Percentiles rank a stretch among this genome's conserved stretches.
These are phyloP conservation scores for Charadrius vociferus DNA, from an alignment of 2,113 vertebrate species.

Conservation along the genomic window DNA sequence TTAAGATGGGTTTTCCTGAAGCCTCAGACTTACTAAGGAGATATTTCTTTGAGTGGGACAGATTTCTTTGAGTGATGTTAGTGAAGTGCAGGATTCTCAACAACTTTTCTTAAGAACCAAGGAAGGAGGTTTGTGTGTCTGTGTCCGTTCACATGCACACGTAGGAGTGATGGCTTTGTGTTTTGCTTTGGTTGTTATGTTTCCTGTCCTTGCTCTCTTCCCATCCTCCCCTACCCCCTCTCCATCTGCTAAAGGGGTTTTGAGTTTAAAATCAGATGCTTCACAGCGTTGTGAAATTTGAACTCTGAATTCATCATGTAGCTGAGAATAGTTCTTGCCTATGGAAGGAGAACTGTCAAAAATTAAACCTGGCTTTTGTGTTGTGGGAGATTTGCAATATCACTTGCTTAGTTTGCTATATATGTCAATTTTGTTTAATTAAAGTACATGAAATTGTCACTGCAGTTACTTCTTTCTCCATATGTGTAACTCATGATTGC, in stretches of 20 bases:
- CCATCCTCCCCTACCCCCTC: background rate
- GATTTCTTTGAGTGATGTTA: background rate
- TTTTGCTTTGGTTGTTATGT: background rate
- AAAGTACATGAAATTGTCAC: background rate
- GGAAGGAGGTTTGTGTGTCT: background rate
- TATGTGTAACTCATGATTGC: background rate
- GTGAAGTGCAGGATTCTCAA: background rate
- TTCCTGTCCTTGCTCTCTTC: background rate
- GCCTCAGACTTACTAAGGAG: background rate
- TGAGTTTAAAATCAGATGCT: background rate
- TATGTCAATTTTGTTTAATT: background rate
- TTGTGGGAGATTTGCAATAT: background rate
- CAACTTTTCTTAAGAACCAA: background rate
- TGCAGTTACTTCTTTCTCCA: background rate
- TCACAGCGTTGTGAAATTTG: background rate
- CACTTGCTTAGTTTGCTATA: background rate
- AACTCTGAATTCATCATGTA: background rate
- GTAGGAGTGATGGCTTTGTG: background rate
- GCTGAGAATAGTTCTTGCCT: background rate
- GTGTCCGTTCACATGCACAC: fast-evolving
- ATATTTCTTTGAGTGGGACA: background rate
- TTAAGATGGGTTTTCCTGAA: background rate
- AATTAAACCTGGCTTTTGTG: background rate
- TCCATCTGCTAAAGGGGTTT: background rate
- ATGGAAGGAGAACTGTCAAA: background rate